Percentiles rank a stretch among this genome's conserved stretches.
Evolutionary conservation across 2,113 vertebrate species (phyloP).

Genomic region (Acanthochromis polyacanthus): DNA sequence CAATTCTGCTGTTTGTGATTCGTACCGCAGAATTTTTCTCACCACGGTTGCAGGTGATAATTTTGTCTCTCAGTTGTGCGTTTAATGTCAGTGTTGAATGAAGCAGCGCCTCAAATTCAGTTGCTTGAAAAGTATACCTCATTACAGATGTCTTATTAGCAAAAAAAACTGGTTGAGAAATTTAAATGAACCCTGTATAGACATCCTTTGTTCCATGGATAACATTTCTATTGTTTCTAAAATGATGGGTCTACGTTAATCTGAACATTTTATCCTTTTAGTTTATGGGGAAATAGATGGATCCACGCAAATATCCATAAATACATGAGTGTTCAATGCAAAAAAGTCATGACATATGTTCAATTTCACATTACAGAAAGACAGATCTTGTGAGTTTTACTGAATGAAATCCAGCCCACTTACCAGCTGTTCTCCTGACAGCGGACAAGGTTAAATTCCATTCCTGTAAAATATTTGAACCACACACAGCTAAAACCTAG

Average conservation of each 20-base stretch:
- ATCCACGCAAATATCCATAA: too few species aligned
- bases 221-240: too few species aligned
- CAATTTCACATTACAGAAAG: too few species aligned
- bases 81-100: conserved; percentile 60
- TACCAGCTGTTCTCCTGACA: neutral
- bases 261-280: too few species aligned
- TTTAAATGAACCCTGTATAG: neutral
- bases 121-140: conserved; percentile 20
- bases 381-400: too few species aligned
- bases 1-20: conserved; percentile 60
- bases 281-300: too few species aligned
- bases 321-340: too few species aligned
- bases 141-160: conserved; percentile 21
- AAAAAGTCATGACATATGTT: too few species aligned
- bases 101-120: conserved; percentile 51
- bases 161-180: conserved; percentile 2
- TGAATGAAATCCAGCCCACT: neutral
- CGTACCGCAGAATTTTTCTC: conserved; percentile 43
- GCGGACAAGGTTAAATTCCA: neutral
- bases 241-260: too few species aligned
- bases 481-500: conserved; percentile 19
- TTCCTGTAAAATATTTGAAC: neutral
- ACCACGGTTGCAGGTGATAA: conserved; percentile 75
- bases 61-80: conserved; percentile 51
- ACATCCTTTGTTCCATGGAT: too few species aligned